Base-by-base conservation (phyloP, 2,113 vertebrate genomes). In the Variabilichromis moorii region DNA sequence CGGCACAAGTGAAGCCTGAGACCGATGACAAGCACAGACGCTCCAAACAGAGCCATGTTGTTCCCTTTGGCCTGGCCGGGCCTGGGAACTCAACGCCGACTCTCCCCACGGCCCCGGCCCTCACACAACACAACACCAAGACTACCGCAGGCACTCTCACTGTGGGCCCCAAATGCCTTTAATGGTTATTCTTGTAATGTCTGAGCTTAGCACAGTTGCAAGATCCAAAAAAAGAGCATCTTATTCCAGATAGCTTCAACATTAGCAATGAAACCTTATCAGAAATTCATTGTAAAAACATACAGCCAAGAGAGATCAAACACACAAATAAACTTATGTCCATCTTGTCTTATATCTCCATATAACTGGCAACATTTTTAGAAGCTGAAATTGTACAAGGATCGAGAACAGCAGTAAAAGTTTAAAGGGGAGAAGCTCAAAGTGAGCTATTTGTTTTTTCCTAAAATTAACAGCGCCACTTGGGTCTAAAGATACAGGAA, bases 1-100 rank as follows among this genome's bases (percentile, higher is more conserved):
- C 31, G 84, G 82, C 92, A 91, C 88, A 86, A 94, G 88, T 84
- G 89, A 95, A 93, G 90, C 92, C 94, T 16, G 91, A 92, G 90
- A 92, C 89, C 28, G 89, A 91, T 93, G 93, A 94, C 92, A 91
- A 92, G 89, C 84, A 12, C 91, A 88, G 88, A 88, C 89, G 87
- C 82, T 93, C 66, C 84, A 76, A 85, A 95, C 93, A 94, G 91
- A 95, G 89, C 89, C 86, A 88, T 90, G 93, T 94, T 95, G 94
- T 95, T 95, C 89, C 86, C 90, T 79, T 89, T 61, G 82, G 89
- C 88, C 82, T 51, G 80, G 87, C 83, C 19, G 4, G 83, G 90
- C 90, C 92, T 90, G 93, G 95, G 94, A 94, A 95, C 90, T 89
- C 84, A 54, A 86, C 57, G 83, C 80, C 42, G 66, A 81, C 89